A percentile compares a stretch with the other conserved stretches of the same genome.
phyloP scores from a whole-genome alignment of 2,888 invertebrate genomes.

The Phyllotreta cruciferae region DNA sequence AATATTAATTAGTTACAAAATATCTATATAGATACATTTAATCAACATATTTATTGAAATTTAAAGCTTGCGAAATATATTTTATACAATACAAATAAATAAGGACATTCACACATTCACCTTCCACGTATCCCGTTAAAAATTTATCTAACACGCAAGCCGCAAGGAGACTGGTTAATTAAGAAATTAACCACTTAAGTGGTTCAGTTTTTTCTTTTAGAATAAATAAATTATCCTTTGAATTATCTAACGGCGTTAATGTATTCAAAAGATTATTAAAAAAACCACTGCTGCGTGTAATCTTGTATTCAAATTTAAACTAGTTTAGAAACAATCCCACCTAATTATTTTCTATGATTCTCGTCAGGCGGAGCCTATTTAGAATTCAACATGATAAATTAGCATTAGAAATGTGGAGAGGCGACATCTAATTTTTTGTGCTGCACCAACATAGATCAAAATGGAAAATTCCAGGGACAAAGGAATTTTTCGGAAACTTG shows the following conservation, averaged over 20 bases:
- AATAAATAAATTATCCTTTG: slow-evolving; percentile 20
- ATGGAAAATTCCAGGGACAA: slow-evolving; percentile 5
- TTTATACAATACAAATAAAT: too few species aligned
- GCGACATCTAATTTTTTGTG: slow-evolving; percentile 16
- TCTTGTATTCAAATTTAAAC: slow-evolving; percentile 48
- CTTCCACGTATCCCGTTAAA: background rate
- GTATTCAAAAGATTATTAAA: slow-evolving; percentile 27
- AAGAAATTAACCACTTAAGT: slow-evolving; percentile 26
- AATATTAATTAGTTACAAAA: too few species aligned
- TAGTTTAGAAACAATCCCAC: slow-evolving; percentile 45
- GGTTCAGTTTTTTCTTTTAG: slow-evolving; percentile 12
- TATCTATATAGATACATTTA: too few species aligned
- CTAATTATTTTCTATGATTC: slow-evolving; percentile 55
- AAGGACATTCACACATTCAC: background rate
- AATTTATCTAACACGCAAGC: slow-evolving; percentile 26
- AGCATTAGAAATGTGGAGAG: slow-evolving; percentile 29
- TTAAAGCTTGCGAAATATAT: too few species aligned
- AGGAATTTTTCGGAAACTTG: too few species aligned
- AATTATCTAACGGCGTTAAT: slow-evolving; percentile 18
- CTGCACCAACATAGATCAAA: slow-evolving; percentile 8
- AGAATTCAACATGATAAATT: slow-evolving; percentile 29
- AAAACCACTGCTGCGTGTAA: slow-evolving; percentile 25
- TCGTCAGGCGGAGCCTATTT: slow-evolving; percentile 44
- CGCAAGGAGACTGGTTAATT: slow-evolving; percentile 19
- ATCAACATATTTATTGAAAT: too few species aligned